Percentiles rank a stretch among this genome's conserved stretches.
Evolutionary conservation across 2,888 invertebrate species (phyloP).

Genomic region (Parthenolecanium corni): DNA sequence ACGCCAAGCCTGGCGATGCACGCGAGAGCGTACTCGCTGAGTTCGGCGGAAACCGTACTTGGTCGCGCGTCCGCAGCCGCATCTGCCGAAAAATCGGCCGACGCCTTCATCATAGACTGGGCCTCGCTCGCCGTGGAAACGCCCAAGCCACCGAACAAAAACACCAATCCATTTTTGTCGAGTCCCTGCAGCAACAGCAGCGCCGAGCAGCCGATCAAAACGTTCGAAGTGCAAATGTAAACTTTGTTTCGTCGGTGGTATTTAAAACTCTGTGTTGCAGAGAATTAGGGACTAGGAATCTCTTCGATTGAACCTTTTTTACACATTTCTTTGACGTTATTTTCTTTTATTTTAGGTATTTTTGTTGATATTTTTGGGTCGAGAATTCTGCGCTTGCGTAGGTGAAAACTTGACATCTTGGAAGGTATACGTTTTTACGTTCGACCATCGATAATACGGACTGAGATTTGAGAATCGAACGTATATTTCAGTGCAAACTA

Average conservation of each 20-base stretch:
- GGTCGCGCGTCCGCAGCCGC: constrained; percentile 34
- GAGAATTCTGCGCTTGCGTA: no score
- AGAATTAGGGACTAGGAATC: no score
- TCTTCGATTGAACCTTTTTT: no score
- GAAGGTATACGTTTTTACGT: no score
- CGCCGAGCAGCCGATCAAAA: constrained; percentile 33
- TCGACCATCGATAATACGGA: no score
- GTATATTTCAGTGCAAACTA: no score
- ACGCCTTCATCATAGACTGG: constrained; percentile 80
- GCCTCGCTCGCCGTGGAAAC: constrained; percentile 44
- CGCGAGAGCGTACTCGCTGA: constrained; percentile 44
- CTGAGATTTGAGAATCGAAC: no score
- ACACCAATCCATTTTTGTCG: constrained; percentile 34
- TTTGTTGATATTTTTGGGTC: no score
- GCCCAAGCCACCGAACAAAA: constrained; percentile 43
- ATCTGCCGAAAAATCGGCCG: constrained; percentile 35
- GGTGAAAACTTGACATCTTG: no score
- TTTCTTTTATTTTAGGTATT: no score
- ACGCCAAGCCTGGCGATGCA: constrained; percentile 43
- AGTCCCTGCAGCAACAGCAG: constrained; percentile 29
- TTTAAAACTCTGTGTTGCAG: no score
- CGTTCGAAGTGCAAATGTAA: constrained; percentile 36
- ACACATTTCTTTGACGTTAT: no score
- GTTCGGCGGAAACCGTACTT: constrained; percentile 39
- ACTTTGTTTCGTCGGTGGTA: background rate